Conservation (phyloP, 1,140 invertebrate genomes). For the Agrypnia vestita region DNA sequence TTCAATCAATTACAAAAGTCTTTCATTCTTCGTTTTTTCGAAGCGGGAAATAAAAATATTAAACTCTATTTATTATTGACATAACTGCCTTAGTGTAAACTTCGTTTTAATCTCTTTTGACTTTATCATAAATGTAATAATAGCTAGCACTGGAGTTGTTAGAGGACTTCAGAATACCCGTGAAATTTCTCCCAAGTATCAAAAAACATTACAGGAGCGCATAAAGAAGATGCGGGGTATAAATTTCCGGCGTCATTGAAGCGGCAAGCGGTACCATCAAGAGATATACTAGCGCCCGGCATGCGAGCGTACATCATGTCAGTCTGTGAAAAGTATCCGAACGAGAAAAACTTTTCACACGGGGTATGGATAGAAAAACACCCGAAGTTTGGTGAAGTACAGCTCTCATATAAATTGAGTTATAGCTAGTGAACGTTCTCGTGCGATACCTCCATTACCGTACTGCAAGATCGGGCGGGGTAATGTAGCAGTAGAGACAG, state of each 20-base stretch:
- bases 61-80: too few relatives aligned
- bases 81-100: too few relatives aligned
- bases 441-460: conserved; percentile 25
- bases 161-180: too few relatives aligned
- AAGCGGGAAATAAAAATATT: too few relatives aligned
- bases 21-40: too few relatives aligned
- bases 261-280: not conserved
- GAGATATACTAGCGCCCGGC: conserved; percentile 52
- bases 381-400: conserved; percentile 19
- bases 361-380: conserved; percentile 5
- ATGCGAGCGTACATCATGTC: conserved; percentile 55
- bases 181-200: not conserved
- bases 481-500: not conserved
- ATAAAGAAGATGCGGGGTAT: conserved; percentile 43
- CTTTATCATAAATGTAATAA: too few relatives aligned
- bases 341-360: conserved; percentile 14
- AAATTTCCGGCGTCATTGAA: conserved; percentile 37
- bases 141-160: too few relatives aligned
- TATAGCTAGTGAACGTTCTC: conserved; percentile 18
- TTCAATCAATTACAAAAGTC: too few relatives aligned
- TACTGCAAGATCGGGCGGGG: not conserved
- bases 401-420: conserved; percentile 34
- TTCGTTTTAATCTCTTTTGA: too few relatives aligned
- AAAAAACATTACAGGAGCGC: conserved; percentile 17
- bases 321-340: conserved; percentile 34